Evolutionary conservation across 2,113 vertebrate genomes (phyloP), one percentile per base, ranked within the genome.

Genomic region (Eulemur rufifrons): DNA sequence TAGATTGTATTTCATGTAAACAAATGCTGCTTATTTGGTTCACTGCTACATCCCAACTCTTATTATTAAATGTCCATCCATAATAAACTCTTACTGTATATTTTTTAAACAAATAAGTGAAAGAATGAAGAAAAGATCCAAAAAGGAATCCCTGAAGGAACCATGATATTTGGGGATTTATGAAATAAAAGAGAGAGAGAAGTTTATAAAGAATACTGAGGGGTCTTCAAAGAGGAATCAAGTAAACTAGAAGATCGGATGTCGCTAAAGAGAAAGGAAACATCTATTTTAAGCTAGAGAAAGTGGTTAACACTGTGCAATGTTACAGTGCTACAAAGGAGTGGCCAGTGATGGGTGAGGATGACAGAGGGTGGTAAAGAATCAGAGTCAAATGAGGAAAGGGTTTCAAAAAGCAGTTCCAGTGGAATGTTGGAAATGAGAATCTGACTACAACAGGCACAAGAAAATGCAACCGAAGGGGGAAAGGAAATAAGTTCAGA

Each of bases 231-330:
- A 93, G 69, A 78, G 13, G 5, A 82, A 10, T 3, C 42, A 85
- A 69, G 21, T 89, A 89, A 95, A 95, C 39, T 37, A 52, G 47
- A 94, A 87, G 82, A 42, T 11, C 39, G 54, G 23, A 63, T 86
- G 25, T 45, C 14, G n/a, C 20, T 12, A 47, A 94, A 84, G 13
- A 59, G 59, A 96, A 66, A 52, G 52, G 84, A 95, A 97, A 21
- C 6, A 15, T 52, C 80, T 89, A 9, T 81, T 86, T 80, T 15
- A 83, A 90, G 90, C 29, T 64, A 7, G 2, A 94, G 82, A 91
- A 94, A 92, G 81, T 84, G 90, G 87, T 94, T 94, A 87, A 84
- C 87, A 77, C 21, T 15, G 21, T 54, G 69, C 85, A 82, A 86
- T 77, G 61, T 68, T 90, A 39, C n/a, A 10, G n/a, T 63, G 73